Base-by-base conservation (phyloP, 1,140 invertebrate genomes). In the Drosophila mauritiana region DNA sequence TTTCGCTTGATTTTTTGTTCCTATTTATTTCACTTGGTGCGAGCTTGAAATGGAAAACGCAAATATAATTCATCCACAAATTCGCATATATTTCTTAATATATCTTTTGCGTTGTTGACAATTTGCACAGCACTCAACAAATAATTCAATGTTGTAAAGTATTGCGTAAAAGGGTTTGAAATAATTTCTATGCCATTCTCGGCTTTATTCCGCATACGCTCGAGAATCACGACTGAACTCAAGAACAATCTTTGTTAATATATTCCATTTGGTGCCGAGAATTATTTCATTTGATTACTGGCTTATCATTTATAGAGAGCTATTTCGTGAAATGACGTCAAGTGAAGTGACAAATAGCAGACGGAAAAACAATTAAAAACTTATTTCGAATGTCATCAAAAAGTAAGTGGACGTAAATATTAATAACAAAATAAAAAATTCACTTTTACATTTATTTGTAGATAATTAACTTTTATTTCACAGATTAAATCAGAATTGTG, bases 51-150 rank as follows among this genome's bases (percentile, higher is more conserved):
- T 74, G 62, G 36, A 76, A 80, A 84, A 73, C 76, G 81, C 81
- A 85, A 73, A 76, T 69, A 80, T 80, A 86, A 70, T 78, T 86
- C 78, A 81, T 78, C 8, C 73, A 62, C 63, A 75, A 64, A 67
- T 54, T 61, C 31, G 34, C 27, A 48, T 64, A 53, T 67, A 43
- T 73, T 45, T 62, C 27, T 54, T 39, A 36, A 17, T 46, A 49
- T 75, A 34, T 69, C 43, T 74, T 65, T 58, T 70, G 68, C 68
- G 68, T 57, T 59, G 22, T 65, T 64, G 61, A 54, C 59, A 63
- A 59, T 46, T 39, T 39, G 7, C 22, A 15, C 11, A 27, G 13
- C 8, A 39, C 10, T 7, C 2, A 25, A 15, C 3, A 20, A 34
- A 69, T 5, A 27, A 54, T 58, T n/a, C 10, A 15, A n/a, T 22